Percentiles rank a stretch among this genome's conserved stretches.
These are phyloP conservation scores for Nysson spinosus DNA, from an alignment of 2,888 invertebrate species.

Conservation along the genomic window DNA sequence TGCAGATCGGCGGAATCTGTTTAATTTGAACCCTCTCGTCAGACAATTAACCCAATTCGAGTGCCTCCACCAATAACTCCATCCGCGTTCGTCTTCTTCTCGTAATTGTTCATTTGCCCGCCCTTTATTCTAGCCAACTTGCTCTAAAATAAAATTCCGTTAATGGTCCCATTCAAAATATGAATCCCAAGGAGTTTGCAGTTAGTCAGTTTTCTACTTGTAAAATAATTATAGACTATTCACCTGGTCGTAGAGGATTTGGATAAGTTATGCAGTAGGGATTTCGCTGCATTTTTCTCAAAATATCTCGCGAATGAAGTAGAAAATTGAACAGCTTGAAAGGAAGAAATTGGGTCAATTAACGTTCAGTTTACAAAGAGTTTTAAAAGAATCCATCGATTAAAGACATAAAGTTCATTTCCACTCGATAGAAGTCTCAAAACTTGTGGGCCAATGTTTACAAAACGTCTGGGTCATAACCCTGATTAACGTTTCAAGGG, in stretches of 20 bases:
- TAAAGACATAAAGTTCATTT: not conserved
- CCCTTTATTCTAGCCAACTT: not conserved
- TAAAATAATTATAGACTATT: no score
- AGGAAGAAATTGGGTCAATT: not conserved
- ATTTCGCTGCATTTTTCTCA: no score
- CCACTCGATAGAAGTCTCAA: not conserved
- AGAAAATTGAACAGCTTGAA: not conserved
- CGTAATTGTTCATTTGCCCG: conserved; percentile 29
- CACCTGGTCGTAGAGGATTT: no score
- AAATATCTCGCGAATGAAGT: not conserved
- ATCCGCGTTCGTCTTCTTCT: conserved; percentile 3
- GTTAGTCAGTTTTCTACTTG: no score
- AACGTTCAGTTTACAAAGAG: not conserved
- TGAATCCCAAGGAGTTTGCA: no score
- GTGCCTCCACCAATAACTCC: conserved; percentile 9
- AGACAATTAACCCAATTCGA: conserved; percentile 50
- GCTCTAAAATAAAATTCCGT: conserved; percentile 12
- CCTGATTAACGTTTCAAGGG: not conserved
- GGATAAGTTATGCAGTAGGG: no score
- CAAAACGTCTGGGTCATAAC: not conserved
- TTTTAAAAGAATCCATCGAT: not conserved
- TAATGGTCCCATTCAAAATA: no score
- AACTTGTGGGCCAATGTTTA: not conserved
- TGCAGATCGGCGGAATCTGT: conserved; percentile 23
- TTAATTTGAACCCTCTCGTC: conserved; percentile 37